These are phyloP conservation scores for Rhombomys opimus DNA, from an alignment of 2,113 vertebrate species.

Conservation along the genomic window DNA sequence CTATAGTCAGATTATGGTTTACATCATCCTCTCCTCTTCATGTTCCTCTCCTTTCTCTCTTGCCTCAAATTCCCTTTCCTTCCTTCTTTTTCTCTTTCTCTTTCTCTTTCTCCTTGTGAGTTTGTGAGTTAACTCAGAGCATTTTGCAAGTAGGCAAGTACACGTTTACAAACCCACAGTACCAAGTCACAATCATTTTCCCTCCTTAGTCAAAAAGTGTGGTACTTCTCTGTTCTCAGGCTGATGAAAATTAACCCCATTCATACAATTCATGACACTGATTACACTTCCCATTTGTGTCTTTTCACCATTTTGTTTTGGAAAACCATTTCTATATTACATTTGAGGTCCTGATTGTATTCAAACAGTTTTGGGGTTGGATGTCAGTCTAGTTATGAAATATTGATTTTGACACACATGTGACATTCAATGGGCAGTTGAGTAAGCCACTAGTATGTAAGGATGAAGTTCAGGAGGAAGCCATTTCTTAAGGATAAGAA, in stretches of 20 bases:
- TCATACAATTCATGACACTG: no score
- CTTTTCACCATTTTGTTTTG: not conserved
- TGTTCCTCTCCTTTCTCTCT: not conserved
- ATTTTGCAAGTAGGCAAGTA: not conserved
- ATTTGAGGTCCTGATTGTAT: not conserved
- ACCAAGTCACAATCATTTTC: not conserved
- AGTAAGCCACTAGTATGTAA: not conserved
- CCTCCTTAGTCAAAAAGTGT: not conserved
- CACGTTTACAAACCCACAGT: not conserved
- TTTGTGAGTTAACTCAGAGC: not conserved
- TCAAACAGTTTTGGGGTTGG: not conserved
- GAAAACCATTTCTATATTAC: not conserved
- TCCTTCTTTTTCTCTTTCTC: not conserved
- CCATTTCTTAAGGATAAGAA: not conserved
- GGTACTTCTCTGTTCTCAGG: not conserved
- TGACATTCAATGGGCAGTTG: not conserved
- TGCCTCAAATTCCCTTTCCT: not conserved
- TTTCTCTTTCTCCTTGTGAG: not conserved
- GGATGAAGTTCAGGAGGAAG: not conserved
- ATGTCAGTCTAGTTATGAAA: not conserved
- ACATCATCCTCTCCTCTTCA: not conserved
- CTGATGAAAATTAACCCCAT: not conserved
- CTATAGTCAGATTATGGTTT: not conserved
- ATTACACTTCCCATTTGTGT: not conserved
- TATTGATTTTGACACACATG: not conserved